Evolutionary conservation across 2,888 invertebrate genomes (phyloP).

Genomic region (Coremacera marginata): DNA sequence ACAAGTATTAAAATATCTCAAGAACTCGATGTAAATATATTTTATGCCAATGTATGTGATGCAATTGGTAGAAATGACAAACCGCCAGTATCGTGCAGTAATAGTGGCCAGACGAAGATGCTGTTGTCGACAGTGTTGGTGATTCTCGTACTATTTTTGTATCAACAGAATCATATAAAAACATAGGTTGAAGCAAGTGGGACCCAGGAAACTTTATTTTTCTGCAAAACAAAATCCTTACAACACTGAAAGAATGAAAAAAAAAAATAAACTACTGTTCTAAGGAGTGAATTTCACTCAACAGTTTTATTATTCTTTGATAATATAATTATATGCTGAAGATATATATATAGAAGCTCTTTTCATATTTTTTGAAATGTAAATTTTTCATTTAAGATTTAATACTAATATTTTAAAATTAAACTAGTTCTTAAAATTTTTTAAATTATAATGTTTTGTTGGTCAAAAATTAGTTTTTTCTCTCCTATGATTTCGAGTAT

Average conservation of each 20-base stretch:
- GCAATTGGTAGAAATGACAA: not conserved
- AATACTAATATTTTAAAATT: not conserved
- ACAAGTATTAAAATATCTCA: conserved; percentile 47
- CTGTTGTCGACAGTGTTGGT: conserved; percentile 37
- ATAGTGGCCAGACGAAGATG: conserved; percentile 28
- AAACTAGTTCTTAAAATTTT: too few relatives aligned
- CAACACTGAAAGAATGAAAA: not conserved
- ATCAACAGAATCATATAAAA: conserved; percentile 26
- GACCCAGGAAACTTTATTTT: not conserved
- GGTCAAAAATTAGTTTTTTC: too few relatives aligned
- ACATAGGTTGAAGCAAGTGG: conserved; percentile 8
- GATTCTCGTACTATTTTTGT: conserved; percentile 38
- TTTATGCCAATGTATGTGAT: conserved; percentile 16
- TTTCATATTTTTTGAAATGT: conserved; percentile 5
- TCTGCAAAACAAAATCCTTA: not conserved
- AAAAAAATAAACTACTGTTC: not conserved
- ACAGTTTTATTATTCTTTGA: not conserved
- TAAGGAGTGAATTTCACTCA: not conserved
- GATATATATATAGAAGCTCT: not conserved
- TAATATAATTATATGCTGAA: not conserved
- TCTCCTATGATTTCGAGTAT: too few relatives aligned
- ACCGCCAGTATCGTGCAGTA: not conserved
- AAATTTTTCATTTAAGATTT: conserved; percentile 1
- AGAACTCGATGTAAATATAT: conserved; percentile 37
- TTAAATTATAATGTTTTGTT: too few relatives aligned